Evolutionary conservation across 1,140 invertebrate genomes (phyloP).

Genomic region (Formica selysi): DNA sequence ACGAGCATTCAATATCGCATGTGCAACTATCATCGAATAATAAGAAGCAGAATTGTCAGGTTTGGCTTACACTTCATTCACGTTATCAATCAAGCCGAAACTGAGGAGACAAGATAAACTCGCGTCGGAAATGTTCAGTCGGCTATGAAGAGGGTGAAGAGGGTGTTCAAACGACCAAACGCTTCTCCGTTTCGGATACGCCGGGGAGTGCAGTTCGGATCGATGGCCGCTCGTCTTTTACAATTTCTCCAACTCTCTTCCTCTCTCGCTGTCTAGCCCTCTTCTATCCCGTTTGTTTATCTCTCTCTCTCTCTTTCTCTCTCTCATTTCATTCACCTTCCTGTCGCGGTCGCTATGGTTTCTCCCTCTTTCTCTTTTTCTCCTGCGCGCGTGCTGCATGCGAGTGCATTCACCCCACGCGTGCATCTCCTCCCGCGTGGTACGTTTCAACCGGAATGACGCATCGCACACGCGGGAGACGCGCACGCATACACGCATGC

Average conservation of each 20-base stretch:
- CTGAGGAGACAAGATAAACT: conserved; percentile 33
- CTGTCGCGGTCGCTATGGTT: conserved; percentile 7
- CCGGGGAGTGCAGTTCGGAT: conserved; percentile 67
- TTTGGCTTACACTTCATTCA: background rate
- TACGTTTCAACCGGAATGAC: conserved; percentile 53
- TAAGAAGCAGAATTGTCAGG: background rate
- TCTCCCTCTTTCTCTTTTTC: conserved; percentile 12
- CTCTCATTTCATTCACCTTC: conserved; percentile 35
- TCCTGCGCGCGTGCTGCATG: conserved; percentile 38
- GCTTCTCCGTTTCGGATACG: conserved; percentile 71
- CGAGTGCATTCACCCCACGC: conserved; percentile 77
- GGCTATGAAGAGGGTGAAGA: conserved; percentile 47
- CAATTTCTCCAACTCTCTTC: conserved; percentile 63
- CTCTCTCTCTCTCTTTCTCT: conserved; percentile 53
- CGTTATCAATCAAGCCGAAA: conserved; percentile 1
- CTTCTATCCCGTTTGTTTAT: conserved; percentile 23
- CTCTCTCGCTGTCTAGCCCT: conserved; percentile 22
- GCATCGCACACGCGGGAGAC: conserved; percentile 39
- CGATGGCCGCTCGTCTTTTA: conserved; percentile 74
- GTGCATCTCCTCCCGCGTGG: conserved; percentile 58
- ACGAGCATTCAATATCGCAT: background rate
- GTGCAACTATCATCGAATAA: background rate
- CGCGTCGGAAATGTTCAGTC: background rate
- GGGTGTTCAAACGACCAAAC: conserved; percentile 67
- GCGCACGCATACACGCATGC: conserved; percentile 32